A percentile compares a stretch with the other conserved stretches of the same genome.
These are phyloP conservation scores for Sthenelais limicola DNA, from an alignment of 2,888 invertebrate species.

Conservation along the genomic window DNA sequence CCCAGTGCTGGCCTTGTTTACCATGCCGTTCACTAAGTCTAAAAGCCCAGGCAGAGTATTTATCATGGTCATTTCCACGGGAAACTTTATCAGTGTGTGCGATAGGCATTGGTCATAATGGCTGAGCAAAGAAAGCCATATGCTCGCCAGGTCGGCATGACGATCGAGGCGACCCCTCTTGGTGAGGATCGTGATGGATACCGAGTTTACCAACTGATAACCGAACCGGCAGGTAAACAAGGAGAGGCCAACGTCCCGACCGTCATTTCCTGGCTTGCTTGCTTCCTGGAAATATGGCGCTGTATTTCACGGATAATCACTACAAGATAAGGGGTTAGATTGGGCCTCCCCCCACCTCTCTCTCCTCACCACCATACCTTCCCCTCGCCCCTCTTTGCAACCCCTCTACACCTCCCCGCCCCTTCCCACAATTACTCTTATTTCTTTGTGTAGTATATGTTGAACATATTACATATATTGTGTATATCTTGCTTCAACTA, in stretches of 20 bases:
- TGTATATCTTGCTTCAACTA: no score
- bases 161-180: background rate
- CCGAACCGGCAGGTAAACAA: conserved; percentile 29
- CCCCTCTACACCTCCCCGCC: no score
- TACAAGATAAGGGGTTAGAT: conserved; percentile 19
- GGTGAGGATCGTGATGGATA: conserved; percentile 28
- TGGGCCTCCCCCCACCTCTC: no score
- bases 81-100: conserved; percentile 39
- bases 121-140: conserved; percentile 42
- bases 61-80: conserved; percentile 37
- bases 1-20: conserved; percentile 22
- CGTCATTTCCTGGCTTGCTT: conserved; percentile 26
- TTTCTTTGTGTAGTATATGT: no score
- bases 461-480: no score
- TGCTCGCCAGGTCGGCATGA: background rate
- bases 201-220: conserved; percentile 37
- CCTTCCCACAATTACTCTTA: no score
- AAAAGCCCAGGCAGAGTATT: conserved; percentile 24
- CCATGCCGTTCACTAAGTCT: conserved; percentile 34
- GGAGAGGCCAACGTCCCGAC: background rate
- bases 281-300: conserved; percentile 39
- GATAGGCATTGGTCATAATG: conserved; percentile 35
- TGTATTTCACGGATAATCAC: conserved; percentile 23
- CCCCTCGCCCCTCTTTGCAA: no score
- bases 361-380: no score